Evolutionary conservation across 2,888 invertebrate genomes (phyloP).

Genomic region (Poecilus cupreus): DNA sequence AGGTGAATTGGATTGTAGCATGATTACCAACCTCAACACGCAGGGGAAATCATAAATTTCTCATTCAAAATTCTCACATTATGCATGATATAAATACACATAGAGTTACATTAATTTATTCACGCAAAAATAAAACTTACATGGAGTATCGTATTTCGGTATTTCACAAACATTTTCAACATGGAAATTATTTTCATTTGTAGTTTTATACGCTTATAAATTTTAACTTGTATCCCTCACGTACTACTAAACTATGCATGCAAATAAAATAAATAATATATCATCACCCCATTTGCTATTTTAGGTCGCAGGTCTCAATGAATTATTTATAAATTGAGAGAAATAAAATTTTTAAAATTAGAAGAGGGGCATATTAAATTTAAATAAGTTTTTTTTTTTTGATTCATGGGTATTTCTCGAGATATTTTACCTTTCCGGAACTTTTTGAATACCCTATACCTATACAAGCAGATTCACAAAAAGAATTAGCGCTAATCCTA

Average conservation of each 20-base stretch:
- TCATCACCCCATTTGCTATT: too few species aligned
- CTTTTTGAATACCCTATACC: too few species aligned
- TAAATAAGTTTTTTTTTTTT: too few species aligned
- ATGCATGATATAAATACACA: conserved; percentile 28
- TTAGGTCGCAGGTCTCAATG: too few species aligned
- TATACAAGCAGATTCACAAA: too few species aligned
- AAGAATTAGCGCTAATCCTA: too few species aligned
- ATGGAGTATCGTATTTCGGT: not conserved
- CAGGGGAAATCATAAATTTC: conserved; percentile 37
- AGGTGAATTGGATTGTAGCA: conserved; percentile 43
- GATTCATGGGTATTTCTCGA: too few species aligned
- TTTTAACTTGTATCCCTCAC: not conserved
- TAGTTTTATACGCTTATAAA: not conserved
- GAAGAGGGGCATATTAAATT: too few species aligned
- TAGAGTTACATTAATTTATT: not conserved
- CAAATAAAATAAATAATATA: not conserved
- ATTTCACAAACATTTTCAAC: not conserved
- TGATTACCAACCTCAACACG: conserved; percentile 11
- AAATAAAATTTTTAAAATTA: too few species aligned
- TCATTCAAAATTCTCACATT: conserved; percentile 41
- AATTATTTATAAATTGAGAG: too few species aligned
- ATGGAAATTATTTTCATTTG: conserved; percentile 12
- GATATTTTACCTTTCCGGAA: too few species aligned
- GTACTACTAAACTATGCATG: not conserved
- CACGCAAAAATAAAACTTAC: not conserved